Conservation (phyloP, 1,140 invertebrate species). For the Proctacanthus coquilletti region DNA sequence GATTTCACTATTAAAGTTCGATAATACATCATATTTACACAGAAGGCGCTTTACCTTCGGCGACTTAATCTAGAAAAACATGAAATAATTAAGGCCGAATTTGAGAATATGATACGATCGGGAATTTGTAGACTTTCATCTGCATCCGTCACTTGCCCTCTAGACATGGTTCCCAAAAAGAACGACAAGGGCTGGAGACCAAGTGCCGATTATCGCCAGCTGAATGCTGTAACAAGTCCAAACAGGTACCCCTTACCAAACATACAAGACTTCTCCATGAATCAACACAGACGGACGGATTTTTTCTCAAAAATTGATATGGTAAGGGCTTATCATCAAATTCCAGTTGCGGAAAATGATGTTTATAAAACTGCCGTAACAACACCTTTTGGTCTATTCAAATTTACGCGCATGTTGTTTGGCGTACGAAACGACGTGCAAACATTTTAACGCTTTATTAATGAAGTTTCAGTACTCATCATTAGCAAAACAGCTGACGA, state of each 20-base stretch:
- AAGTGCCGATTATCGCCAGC: slow-evolving; percentile 31
- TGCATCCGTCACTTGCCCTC: slow-evolving; percentile 14
- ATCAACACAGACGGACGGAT: slow-evolving; percentile 16
- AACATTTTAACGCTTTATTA: slow-evolving; percentile 9
- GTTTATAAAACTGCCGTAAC: slow-evolving; percentile 27
- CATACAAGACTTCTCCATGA: slow-evolving; percentile 21
- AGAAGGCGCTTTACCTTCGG: slow-evolving; percentile 21
- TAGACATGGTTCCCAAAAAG: slow-evolving; percentile 30
- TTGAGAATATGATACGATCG: slow-evolving; percentile 15
- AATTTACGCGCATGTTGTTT: slow-evolving; percentile 19
- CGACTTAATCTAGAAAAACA: slow-evolving; percentile 19
- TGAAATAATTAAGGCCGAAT: slow-evolving; percentile 12
- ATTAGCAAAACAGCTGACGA: too few relatives aligned
- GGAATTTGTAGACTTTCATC: slow-evolving; percentile 18
- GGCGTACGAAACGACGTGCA: slow-evolving; percentile 16
- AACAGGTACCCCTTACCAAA: slow-evolving; percentile 30
- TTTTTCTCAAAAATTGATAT: slow-evolving; percentile 34
- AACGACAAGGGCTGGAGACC: slow-evolving; percentile 23
- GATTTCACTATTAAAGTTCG: neutral
- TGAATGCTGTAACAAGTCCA: slow-evolving; percentile 28
- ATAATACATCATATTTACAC: slow-evolving; percentile 10
- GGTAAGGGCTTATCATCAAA: slow-evolving; percentile 32
- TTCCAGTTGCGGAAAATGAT: slow-evolving; percentile 21
- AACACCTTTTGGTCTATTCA: slow-evolving; percentile 19
- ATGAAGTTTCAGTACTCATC: too few relatives aligned